Conservation (phyloP, 2,797 vertebrate species). For the Cryptoprocta ferox region DNA sequence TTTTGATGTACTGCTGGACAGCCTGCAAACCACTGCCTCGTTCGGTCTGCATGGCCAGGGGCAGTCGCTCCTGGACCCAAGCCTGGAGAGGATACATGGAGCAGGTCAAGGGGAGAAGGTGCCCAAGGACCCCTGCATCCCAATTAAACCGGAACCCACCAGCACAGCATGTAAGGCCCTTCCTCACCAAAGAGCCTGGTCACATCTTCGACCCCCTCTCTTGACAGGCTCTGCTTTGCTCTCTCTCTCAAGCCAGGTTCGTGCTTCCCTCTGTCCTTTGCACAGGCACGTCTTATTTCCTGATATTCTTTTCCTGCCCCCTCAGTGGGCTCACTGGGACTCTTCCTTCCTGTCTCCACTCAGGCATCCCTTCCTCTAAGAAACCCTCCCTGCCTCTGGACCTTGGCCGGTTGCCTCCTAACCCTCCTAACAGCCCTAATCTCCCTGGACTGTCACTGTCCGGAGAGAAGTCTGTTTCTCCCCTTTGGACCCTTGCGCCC, state of each 20-base stretch:
- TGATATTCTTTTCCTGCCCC: not conserved
- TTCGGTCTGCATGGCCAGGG: constrained; percentile 92
- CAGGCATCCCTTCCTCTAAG: not conserved
- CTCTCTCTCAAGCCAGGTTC: not conserved
- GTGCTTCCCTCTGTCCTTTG: not conserved
- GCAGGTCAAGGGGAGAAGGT: not conserved
- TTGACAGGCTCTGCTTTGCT: not conserved
- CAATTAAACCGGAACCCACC: not conserved
- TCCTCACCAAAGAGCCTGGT: not conserved
- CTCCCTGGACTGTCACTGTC: not conserved
- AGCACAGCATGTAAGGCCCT: not conserved
- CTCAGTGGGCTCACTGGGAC: not conserved
- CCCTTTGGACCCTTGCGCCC: not conserved
- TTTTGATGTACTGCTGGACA: constrained; percentile 96
- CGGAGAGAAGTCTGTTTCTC: not conserved
- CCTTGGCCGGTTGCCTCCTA: not conserved
- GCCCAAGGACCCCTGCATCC: not conserved
- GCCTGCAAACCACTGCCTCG: constrained; percentile 92
- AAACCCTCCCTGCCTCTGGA: not conserved
- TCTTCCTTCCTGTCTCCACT: not conserved
- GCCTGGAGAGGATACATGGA: constrained; percentile 83
- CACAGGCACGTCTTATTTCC: not conserved
- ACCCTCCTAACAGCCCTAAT: not conserved
- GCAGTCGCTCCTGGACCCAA: constrained; percentile 96
- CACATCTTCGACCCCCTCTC: not conserved